Evolutionary conservation across 1,140 invertebrate genomes (phyloP).

Genomic region (Centruroides vittatus): DNA sequence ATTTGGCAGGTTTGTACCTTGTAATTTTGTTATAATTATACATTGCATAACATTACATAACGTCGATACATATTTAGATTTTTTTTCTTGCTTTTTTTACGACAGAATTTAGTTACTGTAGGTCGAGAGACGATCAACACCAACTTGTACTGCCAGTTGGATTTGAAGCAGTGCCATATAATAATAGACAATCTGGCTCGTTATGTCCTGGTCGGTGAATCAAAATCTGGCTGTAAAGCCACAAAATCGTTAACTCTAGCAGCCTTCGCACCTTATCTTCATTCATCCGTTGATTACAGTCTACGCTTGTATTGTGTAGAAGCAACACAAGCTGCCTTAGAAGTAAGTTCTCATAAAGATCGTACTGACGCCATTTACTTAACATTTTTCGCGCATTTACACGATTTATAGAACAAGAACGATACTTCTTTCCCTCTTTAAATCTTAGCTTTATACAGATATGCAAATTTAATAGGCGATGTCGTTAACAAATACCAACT

Average conservation of each 20-base stretch:
- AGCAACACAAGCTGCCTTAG: conserved; percentile 76
- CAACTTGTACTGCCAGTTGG: conserved; percentile 79
- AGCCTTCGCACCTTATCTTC: conserved; percentile 56
- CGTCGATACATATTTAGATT: no score
- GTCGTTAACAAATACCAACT: no score
- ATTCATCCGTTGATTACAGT: conserved; percentile 49
- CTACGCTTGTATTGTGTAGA: conserved; percentile 82
- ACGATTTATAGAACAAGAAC: no score
- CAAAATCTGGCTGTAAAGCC: conserved; percentile 38
- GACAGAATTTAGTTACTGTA: conserved; percentile 59
- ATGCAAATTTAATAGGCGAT: no score
- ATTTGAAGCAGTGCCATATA: conserved; percentile 69
- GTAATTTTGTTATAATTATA: not conserved
- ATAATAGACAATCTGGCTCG: conserved; percentile 75
- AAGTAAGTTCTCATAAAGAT: conserved; percentile 31
- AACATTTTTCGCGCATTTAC: no score
- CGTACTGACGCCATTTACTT: no score
- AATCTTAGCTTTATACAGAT: no score
- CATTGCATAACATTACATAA: no score
- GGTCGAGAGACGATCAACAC: conserved; percentile 93
- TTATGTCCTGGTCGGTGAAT: conserved; percentile 77
- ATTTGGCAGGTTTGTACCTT: conserved; percentile 23
- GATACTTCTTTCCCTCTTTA: no score
- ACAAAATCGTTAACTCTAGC: conserved; percentile 74
- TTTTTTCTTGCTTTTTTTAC: not conserved